Evolutionary conservation across 2,888 invertebrate species (phyloP).

Genomic region (Taenaris catops): DNA sequence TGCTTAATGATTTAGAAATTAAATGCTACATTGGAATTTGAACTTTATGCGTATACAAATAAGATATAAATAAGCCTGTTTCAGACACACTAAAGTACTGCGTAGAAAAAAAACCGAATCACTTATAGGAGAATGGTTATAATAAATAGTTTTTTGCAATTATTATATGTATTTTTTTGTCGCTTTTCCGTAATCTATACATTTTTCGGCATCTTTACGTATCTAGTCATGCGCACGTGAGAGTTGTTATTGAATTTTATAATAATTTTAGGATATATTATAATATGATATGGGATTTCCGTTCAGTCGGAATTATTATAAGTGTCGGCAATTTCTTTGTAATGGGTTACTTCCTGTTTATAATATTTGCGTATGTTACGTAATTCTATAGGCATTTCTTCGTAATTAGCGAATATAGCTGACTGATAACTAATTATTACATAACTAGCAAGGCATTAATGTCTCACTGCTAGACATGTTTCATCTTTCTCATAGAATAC

Average conservation of each 20-base stretch:
- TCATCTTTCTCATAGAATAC: no score
- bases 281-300: conserved; percentile 71
- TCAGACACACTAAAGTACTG: background rate
- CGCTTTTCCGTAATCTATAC: conserved; percentile 31
- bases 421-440: no score
- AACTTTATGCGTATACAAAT: conserved; percentile 14
- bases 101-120: conserved; percentile 24
- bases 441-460: no score
- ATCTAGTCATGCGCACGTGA: conserved; percentile 55
- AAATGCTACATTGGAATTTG: conserved; percentile 15
- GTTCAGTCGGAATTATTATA: conserved; percentile 39
- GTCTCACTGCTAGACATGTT: no score
- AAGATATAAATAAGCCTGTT: background rate
- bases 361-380: conserved; percentile 1
- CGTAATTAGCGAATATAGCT: no score
- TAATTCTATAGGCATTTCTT: no score
- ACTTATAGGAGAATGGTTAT: conserved; percentile 34
- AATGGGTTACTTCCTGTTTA: conserved; percentile 48
- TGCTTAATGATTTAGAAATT: conserved; percentile 72
- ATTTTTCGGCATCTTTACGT: conserved; percentile 55
- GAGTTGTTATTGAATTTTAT: conserved; percentile 37
- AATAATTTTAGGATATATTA: conserved; percentile 45
- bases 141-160: conserved; percentile 34
- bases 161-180: conserved; percentile 14
- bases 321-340: conserved; percentile 42